These are phyloP conservation scores for Battus philenor DNA, from an alignment of 1,140 invertebrate genomes.

Conservation along the genomic window DNA sequence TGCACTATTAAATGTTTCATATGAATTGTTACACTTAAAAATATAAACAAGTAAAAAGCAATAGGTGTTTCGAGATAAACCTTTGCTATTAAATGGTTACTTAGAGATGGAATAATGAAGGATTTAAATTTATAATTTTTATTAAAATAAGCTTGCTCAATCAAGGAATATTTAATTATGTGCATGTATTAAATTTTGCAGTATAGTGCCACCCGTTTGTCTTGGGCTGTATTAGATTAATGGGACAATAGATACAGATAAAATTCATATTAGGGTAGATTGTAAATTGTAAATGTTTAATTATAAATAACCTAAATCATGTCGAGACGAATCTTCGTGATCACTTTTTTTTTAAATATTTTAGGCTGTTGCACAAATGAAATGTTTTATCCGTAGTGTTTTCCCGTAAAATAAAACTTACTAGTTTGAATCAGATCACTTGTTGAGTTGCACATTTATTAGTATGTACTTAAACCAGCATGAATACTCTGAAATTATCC, in stretches of 20 bases:
- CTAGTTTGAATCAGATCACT: slow-evolving; percentile 18
- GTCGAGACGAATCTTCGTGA: slow-evolving; percentile 13
- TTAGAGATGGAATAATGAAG: no score
- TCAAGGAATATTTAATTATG: no score
- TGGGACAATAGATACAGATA: slow-evolving; percentile 20
- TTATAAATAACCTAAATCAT: slow-evolving; percentile 17
- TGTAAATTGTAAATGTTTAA: slow-evolving; percentile 19
- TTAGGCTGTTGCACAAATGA: slow-evolving; percentile 23
- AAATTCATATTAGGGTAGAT: slow-evolving; percentile 19
- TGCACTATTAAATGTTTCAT: no score
- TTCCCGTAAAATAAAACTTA: slow-evolving; percentile 6
- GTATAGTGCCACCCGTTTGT: no score
- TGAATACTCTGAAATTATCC: slow-evolving; percentile 8
- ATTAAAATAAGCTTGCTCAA: no score
- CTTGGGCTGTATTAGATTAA: slow-evolving; percentile 17
- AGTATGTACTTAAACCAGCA: slow-evolving; percentile 21
- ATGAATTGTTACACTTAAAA: no score
- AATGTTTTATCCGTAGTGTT: slow-evolving; percentile 16
- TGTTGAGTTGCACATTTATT: slow-evolving; percentile 26
- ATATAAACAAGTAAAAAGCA: no score
- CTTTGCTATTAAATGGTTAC: no score
- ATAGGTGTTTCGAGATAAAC: no score
- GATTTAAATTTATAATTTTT: no score
- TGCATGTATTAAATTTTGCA: no score
- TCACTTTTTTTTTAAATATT: slow-evolving; percentile 3